Conservation (phyloP, 1,140 invertebrate genomes). For the Anastatus disparis region DNA sequence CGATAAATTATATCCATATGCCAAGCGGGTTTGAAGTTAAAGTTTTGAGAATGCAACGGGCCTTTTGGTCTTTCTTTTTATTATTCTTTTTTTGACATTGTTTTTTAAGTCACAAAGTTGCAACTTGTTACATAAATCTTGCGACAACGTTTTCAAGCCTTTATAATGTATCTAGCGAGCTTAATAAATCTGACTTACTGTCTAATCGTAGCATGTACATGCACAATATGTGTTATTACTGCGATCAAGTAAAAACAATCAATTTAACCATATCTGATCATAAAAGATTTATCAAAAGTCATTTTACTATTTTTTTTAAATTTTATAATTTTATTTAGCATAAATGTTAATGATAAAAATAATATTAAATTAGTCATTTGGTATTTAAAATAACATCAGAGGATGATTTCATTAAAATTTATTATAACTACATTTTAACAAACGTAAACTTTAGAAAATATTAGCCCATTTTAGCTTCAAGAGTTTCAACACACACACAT, state of each 20-base stretch:
- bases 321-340: no score
- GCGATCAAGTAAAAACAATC: background rate
- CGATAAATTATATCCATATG: background rate
- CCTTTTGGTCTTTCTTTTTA: no score
- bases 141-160: background rate
- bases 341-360: no score
- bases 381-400: no score
- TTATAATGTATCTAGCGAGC: background rate
- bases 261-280: background rate
- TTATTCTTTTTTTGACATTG: no score
- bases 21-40: conserved; percentile 6
- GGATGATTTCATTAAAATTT: no score
- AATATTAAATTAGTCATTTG: no score
- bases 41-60: no score
- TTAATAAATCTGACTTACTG: background rate
- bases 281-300: no score
- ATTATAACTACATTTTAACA: background rate
- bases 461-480: background rate
- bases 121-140: conserved; percentile 3
- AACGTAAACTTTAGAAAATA: conserved; percentile 3
- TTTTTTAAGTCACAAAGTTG: background rate
- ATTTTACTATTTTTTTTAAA: no score
- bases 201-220: background rate
- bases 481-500: background rate
- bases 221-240: background rate